Evolutionary conservation across 1,140 invertebrate species (phyloP).

Genomic region (Acromyrmex charruanus): DNA sequence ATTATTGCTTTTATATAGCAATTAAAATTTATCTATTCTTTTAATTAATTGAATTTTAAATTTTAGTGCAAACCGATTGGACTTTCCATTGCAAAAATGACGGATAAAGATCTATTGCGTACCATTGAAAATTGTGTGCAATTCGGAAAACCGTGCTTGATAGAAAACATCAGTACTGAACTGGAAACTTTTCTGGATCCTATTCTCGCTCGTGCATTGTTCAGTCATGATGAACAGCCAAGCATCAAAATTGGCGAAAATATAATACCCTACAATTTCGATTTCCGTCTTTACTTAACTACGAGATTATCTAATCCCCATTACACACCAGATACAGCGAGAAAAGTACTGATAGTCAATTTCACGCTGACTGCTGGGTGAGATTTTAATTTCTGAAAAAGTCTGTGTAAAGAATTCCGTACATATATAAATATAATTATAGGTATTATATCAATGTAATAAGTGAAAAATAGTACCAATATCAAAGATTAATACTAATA

Average conservation of each 20-base stretch:
- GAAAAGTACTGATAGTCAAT: slow-evolving; percentile 90
- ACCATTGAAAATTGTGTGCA: slow-evolving; percentile 92
- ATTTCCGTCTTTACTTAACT: slow-evolving; percentile 90
- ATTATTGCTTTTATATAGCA: too few species aligned
- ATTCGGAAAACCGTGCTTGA: slow-evolving; percentile 89
- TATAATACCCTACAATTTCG: slow-evolving; percentile 88
- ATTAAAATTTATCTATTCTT: too few species aligned
- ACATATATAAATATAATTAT: background rate
- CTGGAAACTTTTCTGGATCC: slow-evolving; percentile 90
- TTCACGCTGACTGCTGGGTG: slow-evolving; percentile 90
- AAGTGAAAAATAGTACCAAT: background rate
- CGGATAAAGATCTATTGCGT: slow-evolving; percentile 90
- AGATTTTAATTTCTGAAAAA: slow-evolving; percentile 39
- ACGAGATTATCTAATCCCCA: slow-evolving; percentile 91
- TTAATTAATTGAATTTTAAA: too few species aligned
- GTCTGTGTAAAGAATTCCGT: background rate
- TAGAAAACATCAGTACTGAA: slow-evolving; percentile 89
- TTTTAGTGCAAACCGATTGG: slow-evolving; percentile 87
- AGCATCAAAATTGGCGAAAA: slow-evolving; percentile 88
- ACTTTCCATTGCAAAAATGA: slow-evolving; percentile 88
- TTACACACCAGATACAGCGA: slow-evolving; percentile 90
- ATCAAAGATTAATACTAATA: background rate
- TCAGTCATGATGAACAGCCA: slow-evolving; percentile 86
- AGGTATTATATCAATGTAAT: background rate
- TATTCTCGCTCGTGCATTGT: slow-evolving; percentile 87